These are phyloP conservation scores for Nomada ruficornis DNA, from an alignment of 2,888 invertebrate species.

Conservation along the genomic window DNA sequence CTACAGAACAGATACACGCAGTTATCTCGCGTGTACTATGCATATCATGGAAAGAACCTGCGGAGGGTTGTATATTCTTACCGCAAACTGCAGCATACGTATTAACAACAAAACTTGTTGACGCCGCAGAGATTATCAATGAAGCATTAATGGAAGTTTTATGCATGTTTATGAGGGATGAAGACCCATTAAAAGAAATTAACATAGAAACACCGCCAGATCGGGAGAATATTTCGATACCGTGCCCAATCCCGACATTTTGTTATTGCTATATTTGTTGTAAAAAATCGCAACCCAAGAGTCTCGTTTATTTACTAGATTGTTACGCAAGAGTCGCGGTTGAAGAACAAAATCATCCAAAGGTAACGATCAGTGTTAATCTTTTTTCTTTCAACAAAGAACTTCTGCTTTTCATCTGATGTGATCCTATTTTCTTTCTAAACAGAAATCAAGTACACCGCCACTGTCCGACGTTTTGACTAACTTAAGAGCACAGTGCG, in stretches of 20 bases:
- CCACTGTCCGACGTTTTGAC: constrained; percentile 89
- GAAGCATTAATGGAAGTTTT: constrained; percentile 89
- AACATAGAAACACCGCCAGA: constrained; percentile 83
- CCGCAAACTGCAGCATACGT: constrained; percentile 84
- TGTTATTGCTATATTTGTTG: constrained; percentile 77
- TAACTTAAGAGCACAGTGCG: constrained; percentile 86
- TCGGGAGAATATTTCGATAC: constrained; percentile 83
- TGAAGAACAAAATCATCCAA: constrained; percentile 91
- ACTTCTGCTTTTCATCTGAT: not conserved
- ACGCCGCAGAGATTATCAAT: constrained; percentile 77
- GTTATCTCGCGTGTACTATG: constrained; percentile 90
- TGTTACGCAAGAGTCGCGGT: constrained; percentile 90
- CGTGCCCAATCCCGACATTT: constrained; percentile 82
- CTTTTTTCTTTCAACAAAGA: too few relatives aligned
- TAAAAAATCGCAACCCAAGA: constrained; percentile 81
- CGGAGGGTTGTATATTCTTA: constrained; percentile 84
- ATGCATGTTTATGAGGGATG: constrained; percentile 86
- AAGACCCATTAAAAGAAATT: constrained; percentile 86
- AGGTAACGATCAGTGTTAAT: constrained; percentile 82
- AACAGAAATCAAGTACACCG: constrained; percentile 89
- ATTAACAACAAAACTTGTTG: constrained; percentile 63
- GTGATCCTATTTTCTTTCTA: constrained; percentile 43
- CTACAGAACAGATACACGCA: constrained; percentile 88
- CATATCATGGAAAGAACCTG: constrained; percentile 88
- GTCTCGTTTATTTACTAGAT: constrained; percentile 86